These are phyloP conservation scores for Pomacea canaliculata DNA, from an alignment of 2,888 invertebrate species.

Conservation along the genomic window DNA sequence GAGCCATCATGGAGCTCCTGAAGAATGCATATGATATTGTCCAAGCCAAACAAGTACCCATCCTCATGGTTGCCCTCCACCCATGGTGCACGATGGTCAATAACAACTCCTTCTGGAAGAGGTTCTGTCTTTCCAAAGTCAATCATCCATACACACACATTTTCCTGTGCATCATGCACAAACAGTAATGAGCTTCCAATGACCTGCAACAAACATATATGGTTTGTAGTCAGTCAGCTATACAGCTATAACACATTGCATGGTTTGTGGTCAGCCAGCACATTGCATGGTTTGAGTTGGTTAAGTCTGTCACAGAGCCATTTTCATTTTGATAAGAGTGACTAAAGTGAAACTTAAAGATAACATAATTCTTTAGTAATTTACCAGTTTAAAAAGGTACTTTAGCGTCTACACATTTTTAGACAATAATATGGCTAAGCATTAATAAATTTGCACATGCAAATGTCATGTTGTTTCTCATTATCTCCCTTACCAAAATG, in stretches of 20 bases:
- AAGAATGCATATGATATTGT: constrained; percentile 89
- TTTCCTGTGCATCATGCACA: constrained; percentile 63
- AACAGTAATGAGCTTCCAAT: constrained; percentile 69
- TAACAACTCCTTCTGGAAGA: constrained; percentile 75
- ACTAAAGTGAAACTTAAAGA: no score
- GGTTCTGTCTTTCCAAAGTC: constrained; percentile 69
- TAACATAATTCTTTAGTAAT: no score
- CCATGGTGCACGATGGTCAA: constrained; percentile 88
- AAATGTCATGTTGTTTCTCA: no score
- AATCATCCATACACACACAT: constrained; percentile 68
- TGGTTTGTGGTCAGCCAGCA: not conserved
- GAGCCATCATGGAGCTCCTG: constrained; percentile 45
- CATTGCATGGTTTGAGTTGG: not conserved
- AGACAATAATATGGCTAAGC: no score
- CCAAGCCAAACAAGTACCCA: constrained; percentile 91
- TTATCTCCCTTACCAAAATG: no score
- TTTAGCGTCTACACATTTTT: no score
- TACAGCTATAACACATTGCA: not conserved
- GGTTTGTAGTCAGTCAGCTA: not conserved
- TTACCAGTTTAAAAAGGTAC: no score
- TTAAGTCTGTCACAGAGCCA: no score
- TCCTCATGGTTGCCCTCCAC: constrained; percentile 94
- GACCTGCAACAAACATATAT: constrained; percentile 50
- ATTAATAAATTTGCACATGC: no score
- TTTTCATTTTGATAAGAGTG: no score